A percentile compares a stretch with the other conserved stretches of the same genome.
Conservation (phyloP, 2,797 vertebrate genomes). For the Varecia variegata region DNA sequence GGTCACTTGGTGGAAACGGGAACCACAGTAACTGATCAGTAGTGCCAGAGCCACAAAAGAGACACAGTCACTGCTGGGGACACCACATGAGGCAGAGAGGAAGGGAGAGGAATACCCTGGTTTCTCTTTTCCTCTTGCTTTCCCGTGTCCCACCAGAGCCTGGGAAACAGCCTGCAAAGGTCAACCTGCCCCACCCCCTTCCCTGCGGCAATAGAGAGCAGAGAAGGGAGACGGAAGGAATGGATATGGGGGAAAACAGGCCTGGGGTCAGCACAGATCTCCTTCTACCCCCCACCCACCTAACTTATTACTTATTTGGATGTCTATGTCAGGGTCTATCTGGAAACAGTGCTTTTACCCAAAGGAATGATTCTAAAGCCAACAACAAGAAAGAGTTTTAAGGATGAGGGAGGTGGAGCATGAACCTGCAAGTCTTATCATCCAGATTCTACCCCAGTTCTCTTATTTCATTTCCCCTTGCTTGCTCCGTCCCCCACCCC, state of each 20-base stretch:
- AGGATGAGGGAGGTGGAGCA: neutral
- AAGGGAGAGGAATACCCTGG: neutral
- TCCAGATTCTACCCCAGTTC: neutral
- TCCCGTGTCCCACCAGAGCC: neutral
- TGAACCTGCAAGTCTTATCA: neutral
- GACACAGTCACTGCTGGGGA: neutral
- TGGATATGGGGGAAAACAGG: neutral
- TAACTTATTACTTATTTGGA: neutral
- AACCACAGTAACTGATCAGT: neutral
- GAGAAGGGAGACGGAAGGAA: neutral
- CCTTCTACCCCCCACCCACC: neutral
- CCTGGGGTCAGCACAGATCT: neutral
- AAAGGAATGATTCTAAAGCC: neutral
- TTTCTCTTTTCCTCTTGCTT: neutral
- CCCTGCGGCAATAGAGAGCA: neutral
- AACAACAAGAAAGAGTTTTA: neutral
- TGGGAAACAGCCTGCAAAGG: neutral
- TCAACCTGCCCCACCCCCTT: neutral
- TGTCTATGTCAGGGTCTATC: neutral
- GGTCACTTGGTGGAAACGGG: neutral
- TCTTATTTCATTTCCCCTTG: neutral
- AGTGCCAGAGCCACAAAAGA: neutral
- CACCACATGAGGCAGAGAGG: neutral
- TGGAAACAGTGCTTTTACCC: neutral
- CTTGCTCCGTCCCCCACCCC: accelerated